Base-by-base conservation (phyloP, 1,140 invertebrate species). In the Drosophila guanche region DNA sequence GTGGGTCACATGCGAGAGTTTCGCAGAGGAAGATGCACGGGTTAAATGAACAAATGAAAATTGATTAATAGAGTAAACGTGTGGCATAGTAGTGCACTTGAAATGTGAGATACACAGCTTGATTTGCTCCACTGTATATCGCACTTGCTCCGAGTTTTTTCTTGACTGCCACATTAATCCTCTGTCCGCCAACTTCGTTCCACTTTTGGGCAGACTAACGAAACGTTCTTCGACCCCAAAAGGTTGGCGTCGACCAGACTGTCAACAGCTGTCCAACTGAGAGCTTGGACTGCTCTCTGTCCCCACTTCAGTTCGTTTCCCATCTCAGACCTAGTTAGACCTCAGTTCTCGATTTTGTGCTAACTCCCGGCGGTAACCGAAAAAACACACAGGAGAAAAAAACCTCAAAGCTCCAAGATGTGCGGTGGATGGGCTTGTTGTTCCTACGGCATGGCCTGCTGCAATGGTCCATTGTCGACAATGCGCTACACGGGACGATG, bases 361-460 rank as follows among this genome's bases (percentile, higher is more conserved):
- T 22, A 2, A 12, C 46, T 58, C 37, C 43, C 2, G 45, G 27
- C 33, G 16, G 55, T 54, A 63, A 51, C 57, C 62, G 43, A 8
- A 16, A 37, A 58, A 54, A 72, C n/a, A 51, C 41, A 43, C 6
- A 14, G 33, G 33, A 14, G 33, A 14, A 7, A 22, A 16, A 3
- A 20, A 16, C 27, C 8, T 2, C 2, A 22, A 53, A 52, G 46
- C 12, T 40, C 7, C 14, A 84, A 71, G 42, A 85, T 88, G 83
- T 88, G 83, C 25, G 83, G 83, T 40, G 83, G 83, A 5, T 88
- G 83, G 83, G 83, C 83, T 7, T 88, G 83, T 60, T 42, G 46
- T 10, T 83, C 83, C 12, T 88, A 88, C 29, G 14, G 22, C 3
- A 47, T 88, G n/a, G 83, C 83, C 14, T 83, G 78, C 43, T 67